Base-by-base conservation (phyloP, 2,797 vertebrate species). In the Perodicticus potto region DNA sequence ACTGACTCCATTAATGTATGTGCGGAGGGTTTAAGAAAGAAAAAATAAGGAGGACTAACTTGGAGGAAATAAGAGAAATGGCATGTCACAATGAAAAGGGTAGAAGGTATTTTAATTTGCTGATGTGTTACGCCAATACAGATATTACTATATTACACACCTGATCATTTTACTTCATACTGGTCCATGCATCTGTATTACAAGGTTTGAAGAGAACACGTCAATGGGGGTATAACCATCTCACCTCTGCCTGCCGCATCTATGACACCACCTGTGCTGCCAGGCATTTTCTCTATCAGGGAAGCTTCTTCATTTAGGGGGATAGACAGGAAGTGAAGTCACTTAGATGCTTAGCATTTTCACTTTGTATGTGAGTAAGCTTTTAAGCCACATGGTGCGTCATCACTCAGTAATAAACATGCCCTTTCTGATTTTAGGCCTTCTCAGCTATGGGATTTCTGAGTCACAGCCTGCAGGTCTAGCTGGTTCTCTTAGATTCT, bases 391-490 rank as follows among this genome's bases (percentile, higher is more conserved):
- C 29, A 67, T 55, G 55, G 29, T 84, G 3, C 77, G 4, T 77
- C 76, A 91, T 59, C 16, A 43, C 5, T n/a, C 29, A 67, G 22
- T 20, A 72, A 69, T 63, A 45, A 76, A 84, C 43, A 57, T 49
- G 45, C 17, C 34, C 85, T 69, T 89, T 93, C 55, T 91, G 40
- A 91, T 76, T 76, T 63, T 55, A 76, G 20, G 53, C 16, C 85
- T 87, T 72, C 53, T 89, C 25, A 27, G 11, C 61, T 10, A 2
- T 27, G 20, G 55, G 14, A 73, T 63, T 93, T 88, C 87, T 91
- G 63, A 87, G 87, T 77, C 53, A 90, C 22, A 91, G 29, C 40
- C 40, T 40, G 1, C 10, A 74, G 25, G 23, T 89, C 61, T 72
- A 80, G 20, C 22, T 85, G 12, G 11, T 1, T 86, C 17, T 80